Base-by-base conservation (phyloP, 2,797 vertebrate species). In the Selene dorsalis region DNA sequence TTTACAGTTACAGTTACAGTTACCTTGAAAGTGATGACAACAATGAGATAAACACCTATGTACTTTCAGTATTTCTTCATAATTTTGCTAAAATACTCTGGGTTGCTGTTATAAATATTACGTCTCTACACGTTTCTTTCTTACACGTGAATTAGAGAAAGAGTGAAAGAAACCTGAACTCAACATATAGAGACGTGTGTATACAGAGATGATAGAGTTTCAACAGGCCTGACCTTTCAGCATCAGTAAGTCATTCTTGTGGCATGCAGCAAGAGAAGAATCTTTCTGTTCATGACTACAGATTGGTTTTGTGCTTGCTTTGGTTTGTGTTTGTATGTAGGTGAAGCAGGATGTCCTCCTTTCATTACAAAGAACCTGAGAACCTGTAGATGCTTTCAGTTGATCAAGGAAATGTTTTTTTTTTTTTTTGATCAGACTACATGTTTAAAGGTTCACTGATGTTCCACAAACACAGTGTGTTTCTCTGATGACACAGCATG, bases 321-420 rank as follows among this genome's bases (percentile, higher is more conserved):
- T 39, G 30, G 30, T 32, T 32, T 53, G 45, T 47, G 41, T 56
- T 47, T 12, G 5, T 3, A 53, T 53, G 50, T 26, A 24, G 12
- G 52, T 60, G 58, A 43, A 41, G 32, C 71, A 83, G 71, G 56
- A 75, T 70, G 55, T 48, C 30, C 17, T 70, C 38, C 9, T 55
- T 60, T 45, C 39, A 43, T 35, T 59, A 28, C 30, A 28, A 28
- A 18, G 35, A 28, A 64, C n/a, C 9, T 2, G 1, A 16, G 47
- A 16, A 3, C 20, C 47, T 22, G n/a, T 52, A 24, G 24, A 22
- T 10, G 22, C n/a, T 12, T 52, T 52, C 48, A 52, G 45, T 1
- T 20, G n/a, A 22, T 50, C n/a, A 69, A 58, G 59, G 17, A n/a
- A 8, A n/a, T 10, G 12, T 76, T 11, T 47, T 45, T 24, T 9